A percentile compares a stretch with the other conserved stretches of the same genome.
Conservation (phyloP, 2,113 vertebrate genomes). For the Eulemur rufifrons region DNA sequence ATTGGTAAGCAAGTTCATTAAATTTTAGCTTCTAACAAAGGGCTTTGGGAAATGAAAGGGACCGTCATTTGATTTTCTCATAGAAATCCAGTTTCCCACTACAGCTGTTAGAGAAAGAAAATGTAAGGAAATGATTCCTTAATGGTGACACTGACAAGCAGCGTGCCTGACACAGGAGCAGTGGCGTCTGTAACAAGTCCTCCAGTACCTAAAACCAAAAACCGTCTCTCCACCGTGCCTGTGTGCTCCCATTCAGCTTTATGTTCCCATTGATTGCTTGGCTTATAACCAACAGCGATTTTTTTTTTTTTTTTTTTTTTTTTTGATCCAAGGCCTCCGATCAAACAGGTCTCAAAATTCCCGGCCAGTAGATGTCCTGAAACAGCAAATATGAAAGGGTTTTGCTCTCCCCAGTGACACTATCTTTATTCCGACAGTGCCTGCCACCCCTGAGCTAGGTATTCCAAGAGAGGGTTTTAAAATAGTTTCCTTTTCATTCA, state of each 20-base stretch:
- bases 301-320: background rate
- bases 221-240: background rate
- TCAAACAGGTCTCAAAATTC: background rate
- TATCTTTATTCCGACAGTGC: background rate
- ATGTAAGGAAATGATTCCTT: background rate
- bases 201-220: rapidly evolving
- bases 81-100: constrained; percentile 8
- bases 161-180: rapidly evolving
- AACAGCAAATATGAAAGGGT: background rate
- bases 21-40: background rate
- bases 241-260: background rate
- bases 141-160: background rate
- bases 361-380: background rate
- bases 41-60: background rate
- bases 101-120: background rate
- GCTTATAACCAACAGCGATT: background rate
- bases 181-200: rapidly evolving
- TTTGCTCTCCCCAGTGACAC: background rate
- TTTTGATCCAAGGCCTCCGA: background rate
- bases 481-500: background rate
- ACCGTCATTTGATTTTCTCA: background rate
- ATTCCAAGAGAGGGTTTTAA: constrained; percentile 2
- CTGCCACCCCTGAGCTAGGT: background rate
- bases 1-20: background rate
- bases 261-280: background rate